phyloP scores from a whole-genome alignment of 2,888 invertebrate species.

The Neocrepidodera transversa region DNA sequence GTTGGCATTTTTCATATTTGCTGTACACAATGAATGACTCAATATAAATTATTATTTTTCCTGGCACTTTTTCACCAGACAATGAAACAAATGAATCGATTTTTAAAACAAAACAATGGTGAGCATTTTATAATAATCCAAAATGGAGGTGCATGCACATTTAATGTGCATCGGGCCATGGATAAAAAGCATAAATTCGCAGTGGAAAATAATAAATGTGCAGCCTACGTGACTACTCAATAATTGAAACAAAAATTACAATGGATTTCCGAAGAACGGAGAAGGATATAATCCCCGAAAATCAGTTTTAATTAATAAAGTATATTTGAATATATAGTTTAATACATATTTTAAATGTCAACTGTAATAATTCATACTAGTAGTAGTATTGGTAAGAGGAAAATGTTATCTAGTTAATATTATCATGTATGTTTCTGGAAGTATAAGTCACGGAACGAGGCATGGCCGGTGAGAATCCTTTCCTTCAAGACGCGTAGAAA shows the following conservation, averaged over 20 bases:
- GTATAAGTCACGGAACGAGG: too few relatives aligned
- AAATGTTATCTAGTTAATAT: too few relatives aligned
- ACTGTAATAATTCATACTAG: too few relatives aligned
- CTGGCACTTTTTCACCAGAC: conserved; percentile 23
- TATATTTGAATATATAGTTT: too few relatives aligned
- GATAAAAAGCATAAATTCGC: conserved; percentile 28
- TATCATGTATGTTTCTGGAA: too few relatives aligned
- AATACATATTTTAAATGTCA: too few relatives aligned
- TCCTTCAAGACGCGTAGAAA: too few relatives aligned
- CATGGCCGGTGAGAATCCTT: too few relatives aligned
- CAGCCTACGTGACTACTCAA: conserved; percentile 9
- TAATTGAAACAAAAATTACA: conserved; percentile 14
- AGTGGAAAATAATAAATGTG: conserved; percentile 9
- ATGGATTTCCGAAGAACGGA: neutral
- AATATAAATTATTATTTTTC: conserved; percentile 29
- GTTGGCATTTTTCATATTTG: conserved; percentile 18
- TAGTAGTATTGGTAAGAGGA: too few relatives aligned
- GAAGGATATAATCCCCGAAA: neutral
- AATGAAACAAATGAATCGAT: conserved; percentile 29
- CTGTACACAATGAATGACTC: conserved; percentile 22
- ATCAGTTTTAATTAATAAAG: too few relatives aligned
- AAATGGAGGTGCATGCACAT: conserved; percentile 24
- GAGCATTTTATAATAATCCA: conserved; percentile 35
- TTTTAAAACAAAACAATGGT: conserved; percentile 33
- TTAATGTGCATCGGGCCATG: conserved; percentile 27